phyloP scores from a whole-genome alignment of 2,888 invertebrate species.

The Linnaemya tessellans region DNA sequence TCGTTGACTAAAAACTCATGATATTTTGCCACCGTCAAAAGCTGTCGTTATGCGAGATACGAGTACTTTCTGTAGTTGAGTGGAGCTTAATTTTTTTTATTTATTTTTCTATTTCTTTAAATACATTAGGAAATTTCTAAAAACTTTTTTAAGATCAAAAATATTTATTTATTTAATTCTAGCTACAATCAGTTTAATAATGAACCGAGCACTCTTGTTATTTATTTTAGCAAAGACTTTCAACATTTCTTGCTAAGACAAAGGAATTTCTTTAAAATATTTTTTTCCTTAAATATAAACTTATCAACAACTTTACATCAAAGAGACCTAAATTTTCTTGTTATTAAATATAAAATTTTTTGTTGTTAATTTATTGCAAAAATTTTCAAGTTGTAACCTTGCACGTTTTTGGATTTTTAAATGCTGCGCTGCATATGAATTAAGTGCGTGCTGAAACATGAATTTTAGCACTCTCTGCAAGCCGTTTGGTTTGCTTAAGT shows the following conservation, averaged over 20 bases:
- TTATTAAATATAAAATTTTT: slow-evolving; percentile 20
- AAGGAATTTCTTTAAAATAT: background rate
- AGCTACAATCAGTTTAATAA: no score
- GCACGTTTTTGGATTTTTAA: slow-evolving; percentile 56
- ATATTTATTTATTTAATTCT: no score
- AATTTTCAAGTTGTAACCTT: slow-evolving; percentile 54
- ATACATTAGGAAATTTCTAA: no score
- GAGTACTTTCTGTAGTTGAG: no score
- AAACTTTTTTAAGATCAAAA: no score
- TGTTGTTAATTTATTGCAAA: slow-evolving; percentile 51
- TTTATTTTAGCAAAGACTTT: background rate
- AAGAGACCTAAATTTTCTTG: slow-evolving; percentile 17
- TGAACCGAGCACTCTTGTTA: background rate
- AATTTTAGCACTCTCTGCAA: slow-evolving; percentile 59
- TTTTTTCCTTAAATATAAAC: slow-evolving; percentile 25
- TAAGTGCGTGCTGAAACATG: slow-evolving; percentile 69
- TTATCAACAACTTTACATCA: slow-evolving; percentile 52
- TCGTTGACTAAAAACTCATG: no score
- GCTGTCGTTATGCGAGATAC: no score
- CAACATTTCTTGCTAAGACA: background rate
- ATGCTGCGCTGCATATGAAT: slow-evolving; percentile 66
- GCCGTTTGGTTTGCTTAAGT: background rate
- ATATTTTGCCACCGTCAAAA: no score
- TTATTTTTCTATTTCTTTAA: no score
- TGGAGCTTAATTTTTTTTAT: no score